phyloP scores from a whole-genome alignment of 2,888 invertebrate species.

The Smittia aterrima region DNA sequence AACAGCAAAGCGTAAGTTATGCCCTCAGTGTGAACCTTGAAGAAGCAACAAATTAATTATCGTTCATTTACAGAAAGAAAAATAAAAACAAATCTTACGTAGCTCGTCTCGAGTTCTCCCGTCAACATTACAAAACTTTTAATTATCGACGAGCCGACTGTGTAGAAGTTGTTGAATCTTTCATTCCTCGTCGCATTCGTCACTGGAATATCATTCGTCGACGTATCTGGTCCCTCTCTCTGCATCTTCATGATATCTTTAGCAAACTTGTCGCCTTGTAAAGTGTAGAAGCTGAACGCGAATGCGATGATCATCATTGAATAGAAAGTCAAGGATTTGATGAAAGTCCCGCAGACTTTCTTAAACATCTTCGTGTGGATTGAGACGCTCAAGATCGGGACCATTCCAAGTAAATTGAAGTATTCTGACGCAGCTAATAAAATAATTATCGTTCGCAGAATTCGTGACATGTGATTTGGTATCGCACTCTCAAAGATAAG shows the following conservation, averaged over 20 bases:
- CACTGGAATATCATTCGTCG: constrained; percentile 49
- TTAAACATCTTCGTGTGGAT: constrained; percentile 81
- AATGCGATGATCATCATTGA: constrained; percentile 79
- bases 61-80: not conserved
- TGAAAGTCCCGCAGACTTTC: constrained; percentile 76
- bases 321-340: constrained; percentile 76
- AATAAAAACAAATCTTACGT: constrained; percentile 48
- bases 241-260: constrained; percentile 48
- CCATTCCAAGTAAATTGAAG: constrained; percentile 73
- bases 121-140: constrained; percentile 85
- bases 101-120: constrained; percentile 64
- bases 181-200: constrained; percentile 56
- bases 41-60: not conserved
- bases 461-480: constrained; percentile 56
- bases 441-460: constrained; percentile 65
- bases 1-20: constrained; percentile 69
- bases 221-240: constrained; percentile 46
- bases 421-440: constrained; percentile 74
- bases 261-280: constrained; percentile 60
- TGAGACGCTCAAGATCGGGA: constrained; percentile 66
- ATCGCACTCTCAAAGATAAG: constrained; percentile 57
- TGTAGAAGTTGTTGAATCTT: constrained; percentile 64
- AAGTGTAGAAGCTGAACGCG: constrained; percentile 74
- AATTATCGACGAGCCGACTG: constrained; percentile 70
- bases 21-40: constrained; percentile 16